Base-by-base conservation (phyloP, 2,113 vertebrate species). In the Phylloscopus trochilus region DNA sequence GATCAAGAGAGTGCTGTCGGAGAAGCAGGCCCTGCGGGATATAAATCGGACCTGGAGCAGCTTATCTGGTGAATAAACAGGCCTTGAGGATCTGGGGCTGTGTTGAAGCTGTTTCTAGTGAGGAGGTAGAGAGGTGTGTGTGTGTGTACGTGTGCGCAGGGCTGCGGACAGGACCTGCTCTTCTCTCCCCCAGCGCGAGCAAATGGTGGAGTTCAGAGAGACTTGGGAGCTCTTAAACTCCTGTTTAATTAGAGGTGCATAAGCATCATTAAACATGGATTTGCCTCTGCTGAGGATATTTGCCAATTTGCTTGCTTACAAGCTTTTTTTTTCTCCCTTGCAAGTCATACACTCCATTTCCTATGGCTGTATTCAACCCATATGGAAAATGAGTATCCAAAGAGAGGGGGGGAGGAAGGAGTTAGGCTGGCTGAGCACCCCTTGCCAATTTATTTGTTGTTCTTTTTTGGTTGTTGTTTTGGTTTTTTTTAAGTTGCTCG, bases 1-100 rank as follows among this genome's bases (percentile, higher is more conserved):
- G 97, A 99, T 99, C 97, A 99, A 99, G 97, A 97, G 98, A 93
- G 99, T 99, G 1, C 98, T 99, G 85, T 99, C 99, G 0, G 99
- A 99, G 97, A 98, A 99, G 89, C 98, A 99, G 93, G 98, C 98
- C 4, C 97, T 98, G 87, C 78, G 98, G 68, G 98, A 98, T 13
- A 98, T 98, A 76, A 99, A 99, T 94, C 97, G 98, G 46, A 99
- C 98, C 76, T 99, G 98, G 98, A 98, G 98, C 97, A 98, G 97
- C 94, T 97, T 99, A 73, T 98, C 98, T 76, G 98, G 98, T 99
- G 96, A 98, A 98, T 96, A 91, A 68, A 92, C 59, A 56, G 68
- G 12, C n/a, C 1, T 35, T 89, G 95, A 73, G 95, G 52, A 47
- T 33, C 80, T 84, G 30, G 60, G 93, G 83, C 94, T 81, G 69